phyloP scores from a whole-genome alignment of 2,797 vertebrate genomes.

The Clamator glandarius region DNA sequence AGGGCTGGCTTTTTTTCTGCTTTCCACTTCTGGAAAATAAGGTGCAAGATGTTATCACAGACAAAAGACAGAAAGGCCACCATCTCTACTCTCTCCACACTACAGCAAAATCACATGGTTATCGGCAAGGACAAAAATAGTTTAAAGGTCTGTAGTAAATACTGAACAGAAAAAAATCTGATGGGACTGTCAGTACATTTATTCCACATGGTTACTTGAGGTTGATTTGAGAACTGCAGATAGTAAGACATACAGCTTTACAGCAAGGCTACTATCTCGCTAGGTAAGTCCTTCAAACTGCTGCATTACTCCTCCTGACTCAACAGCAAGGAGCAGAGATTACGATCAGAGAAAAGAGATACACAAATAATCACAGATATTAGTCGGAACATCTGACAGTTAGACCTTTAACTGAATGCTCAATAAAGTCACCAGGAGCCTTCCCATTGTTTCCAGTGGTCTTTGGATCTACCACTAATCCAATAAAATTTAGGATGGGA shows the following conservation, averaged over 20 bases:
- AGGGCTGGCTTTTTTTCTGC: background rate
- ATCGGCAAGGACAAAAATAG: background rate
- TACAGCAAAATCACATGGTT: background rate
- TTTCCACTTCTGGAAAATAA: background rate
- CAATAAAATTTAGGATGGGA: background rate
- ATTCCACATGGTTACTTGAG: background rate
- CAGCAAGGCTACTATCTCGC: background rate
- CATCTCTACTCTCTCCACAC: background rate
- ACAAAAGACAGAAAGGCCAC: background rate
- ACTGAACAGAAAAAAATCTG: background rate
- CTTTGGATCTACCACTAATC: background rate
- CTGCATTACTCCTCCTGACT: background rate
- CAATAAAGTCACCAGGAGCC: background rate
- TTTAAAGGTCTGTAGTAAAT: background rate
- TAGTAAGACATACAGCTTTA: background rate
- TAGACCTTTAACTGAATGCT: background rate
- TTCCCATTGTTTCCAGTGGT: background rate
- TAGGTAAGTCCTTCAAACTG: background rate
- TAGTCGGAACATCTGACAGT: background rate
- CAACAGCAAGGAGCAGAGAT: slow-evolving; percentile 17
- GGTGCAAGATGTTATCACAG: background rate
- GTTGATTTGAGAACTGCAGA: background rate
- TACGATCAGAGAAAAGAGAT: background rate
- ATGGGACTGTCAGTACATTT: background rate
- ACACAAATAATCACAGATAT: slow-evolving; percentile 14